Evolutionary conservation across 1,140 invertebrate species (phyloP).

Genomic region (Antheraea pernyi): DNA sequence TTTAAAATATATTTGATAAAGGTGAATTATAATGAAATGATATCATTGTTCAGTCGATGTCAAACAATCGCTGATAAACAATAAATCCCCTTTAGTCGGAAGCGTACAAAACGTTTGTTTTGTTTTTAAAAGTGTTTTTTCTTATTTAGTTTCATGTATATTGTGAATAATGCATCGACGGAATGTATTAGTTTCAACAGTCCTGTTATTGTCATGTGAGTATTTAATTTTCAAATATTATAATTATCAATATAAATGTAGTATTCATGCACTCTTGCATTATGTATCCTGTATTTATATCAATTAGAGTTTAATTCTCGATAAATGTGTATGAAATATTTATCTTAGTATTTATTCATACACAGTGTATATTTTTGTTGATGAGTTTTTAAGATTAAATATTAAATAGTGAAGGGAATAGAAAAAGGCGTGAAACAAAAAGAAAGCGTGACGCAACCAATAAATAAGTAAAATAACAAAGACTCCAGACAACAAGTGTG

Average conservation of each 20-base stretch:
- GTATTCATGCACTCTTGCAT: neutral
- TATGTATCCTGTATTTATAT: neutral
- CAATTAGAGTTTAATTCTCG: neutral
- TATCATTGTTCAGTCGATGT: conserved; percentile 15
- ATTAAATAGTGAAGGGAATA: no score
- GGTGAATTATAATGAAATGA: conserved; percentile 16
- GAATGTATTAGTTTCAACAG: conserved; percentile 18
- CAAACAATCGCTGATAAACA: conserved; percentile 20
- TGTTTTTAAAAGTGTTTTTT: neutral
- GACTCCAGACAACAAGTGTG: no score
- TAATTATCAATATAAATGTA: conserved; percentile 30
- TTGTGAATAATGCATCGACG: conserved; percentile 11
- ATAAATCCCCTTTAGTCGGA: conserved; percentile 11
- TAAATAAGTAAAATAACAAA: no score
- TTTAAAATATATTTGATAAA: conserved; percentile 10
- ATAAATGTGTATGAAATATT: neutral
- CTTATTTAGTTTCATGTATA: neutral
- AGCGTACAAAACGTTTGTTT: neutral
- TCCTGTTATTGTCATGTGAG: conserved; percentile 26
- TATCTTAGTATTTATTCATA: no score
- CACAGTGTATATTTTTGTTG: no score
- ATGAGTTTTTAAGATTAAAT: no score
- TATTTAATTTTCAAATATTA: conserved; percentile 11
- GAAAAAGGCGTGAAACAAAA: no score
- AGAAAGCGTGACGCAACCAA: no score